Conservation (phyloP, 2,113 vertebrate species). For the Hippocampus guttulatus region DNA sequence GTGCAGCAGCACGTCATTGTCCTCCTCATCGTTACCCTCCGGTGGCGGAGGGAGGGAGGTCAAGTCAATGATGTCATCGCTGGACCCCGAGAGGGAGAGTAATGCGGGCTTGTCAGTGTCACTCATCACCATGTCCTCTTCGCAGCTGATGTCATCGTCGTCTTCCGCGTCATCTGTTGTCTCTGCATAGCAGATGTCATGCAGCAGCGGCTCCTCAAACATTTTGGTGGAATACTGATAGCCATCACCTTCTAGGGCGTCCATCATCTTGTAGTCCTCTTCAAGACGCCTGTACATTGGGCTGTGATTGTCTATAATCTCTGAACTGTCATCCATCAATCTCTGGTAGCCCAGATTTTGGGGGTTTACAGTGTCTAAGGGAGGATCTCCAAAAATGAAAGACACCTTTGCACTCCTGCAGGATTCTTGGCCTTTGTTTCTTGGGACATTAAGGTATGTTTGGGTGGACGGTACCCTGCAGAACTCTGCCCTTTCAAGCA, state of each 20-base stretch:
- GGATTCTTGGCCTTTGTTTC: constrained; percentile 84
- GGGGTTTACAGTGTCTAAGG: constrained; percentile 81
- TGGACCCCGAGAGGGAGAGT: constrained; percentile 90
- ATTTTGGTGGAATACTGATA: constrained; percentile 87
- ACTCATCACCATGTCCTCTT: constrained; percentile 86
- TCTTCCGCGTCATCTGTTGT: constrained; percentile 93
- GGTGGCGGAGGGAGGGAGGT: constrained; percentile 97
- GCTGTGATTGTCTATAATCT: constrained; percentile 81
- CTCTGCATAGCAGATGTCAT: constrained; percentile 95
- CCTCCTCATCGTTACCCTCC: constrained; percentile 87
- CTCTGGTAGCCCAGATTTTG: constrained; percentile 91
- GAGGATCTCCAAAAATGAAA: constrained; percentile 94
- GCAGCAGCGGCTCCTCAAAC: constrained; percentile 93
- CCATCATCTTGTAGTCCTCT: constrained; percentile 85
- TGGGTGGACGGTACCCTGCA: constrained; percentile 73
- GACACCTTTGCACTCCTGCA: constrained; percentile 92
- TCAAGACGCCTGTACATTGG: constrained; percentile 81
- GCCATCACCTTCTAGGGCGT: constrained; percentile 78
- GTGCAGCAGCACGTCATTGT: constrained; percentile 89
- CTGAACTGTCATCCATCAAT: constrained; percentile 88
- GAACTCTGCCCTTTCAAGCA: constrained; percentile 73
- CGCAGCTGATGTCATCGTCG: constrained; percentile 95
- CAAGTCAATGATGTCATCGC: constrained; percentile 96
- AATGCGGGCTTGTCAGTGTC: constrained; percentile 84
- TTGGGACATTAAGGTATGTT: constrained; percentile 78